These are phyloP conservation scores for Oncopeltus fasciatus DNA, from an alignment of 1,140 invertebrate genomes.

Conservation along the genomic window DNA sequence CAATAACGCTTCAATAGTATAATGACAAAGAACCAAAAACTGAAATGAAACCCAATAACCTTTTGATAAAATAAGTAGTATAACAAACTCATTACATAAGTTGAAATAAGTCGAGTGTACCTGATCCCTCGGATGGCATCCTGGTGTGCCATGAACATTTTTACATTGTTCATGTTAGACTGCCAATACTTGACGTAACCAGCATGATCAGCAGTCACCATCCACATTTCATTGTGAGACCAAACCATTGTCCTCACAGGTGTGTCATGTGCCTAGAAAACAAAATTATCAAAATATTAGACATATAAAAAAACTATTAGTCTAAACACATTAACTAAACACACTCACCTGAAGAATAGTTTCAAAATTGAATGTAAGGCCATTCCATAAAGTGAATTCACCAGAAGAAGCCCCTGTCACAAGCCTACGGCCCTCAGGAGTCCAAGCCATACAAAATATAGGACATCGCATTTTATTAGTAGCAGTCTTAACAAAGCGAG, in stretches of 20 bases:
- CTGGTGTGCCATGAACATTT: constrained; percentile 99
- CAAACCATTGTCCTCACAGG: constrained; percentile 97
- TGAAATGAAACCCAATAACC: not conserved
- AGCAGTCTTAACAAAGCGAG: constrained; percentile 91
- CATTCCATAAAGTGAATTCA: constrained; percentile 99
- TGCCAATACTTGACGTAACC: constrained; percentile 99
- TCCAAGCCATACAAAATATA: constrained; percentile 98
- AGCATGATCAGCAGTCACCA: constrained; percentile 96
- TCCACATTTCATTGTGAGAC: constrained; percentile 98
- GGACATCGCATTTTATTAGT: constrained; percentile 99
- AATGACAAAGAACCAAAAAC: constrained; percentile 2
- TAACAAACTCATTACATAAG: not conserved
- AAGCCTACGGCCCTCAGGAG: constrained; percentile 90
- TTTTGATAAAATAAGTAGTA: not conserved
- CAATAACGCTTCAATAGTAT: not conserved
- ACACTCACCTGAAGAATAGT: constrained; percentile 86
- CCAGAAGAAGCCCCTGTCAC: constrained; percentile 98
- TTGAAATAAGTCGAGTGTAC: constrained; percentile 36
- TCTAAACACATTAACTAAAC: too few species aligned
- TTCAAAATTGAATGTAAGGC: constrained; percentile 99
- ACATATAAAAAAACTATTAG: too few species aligned
- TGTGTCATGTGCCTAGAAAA: constrained; percentile 89
- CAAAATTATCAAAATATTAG: too few species aligned
- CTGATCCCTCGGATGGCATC: constrained; percentile 96
- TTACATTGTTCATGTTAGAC: constrained; percentile 99